These are phyloP conservation scores for Eurois occulta DNA, from an alignment of 2,888 invertebrate species.

Conservation along the genomic window DNA sequence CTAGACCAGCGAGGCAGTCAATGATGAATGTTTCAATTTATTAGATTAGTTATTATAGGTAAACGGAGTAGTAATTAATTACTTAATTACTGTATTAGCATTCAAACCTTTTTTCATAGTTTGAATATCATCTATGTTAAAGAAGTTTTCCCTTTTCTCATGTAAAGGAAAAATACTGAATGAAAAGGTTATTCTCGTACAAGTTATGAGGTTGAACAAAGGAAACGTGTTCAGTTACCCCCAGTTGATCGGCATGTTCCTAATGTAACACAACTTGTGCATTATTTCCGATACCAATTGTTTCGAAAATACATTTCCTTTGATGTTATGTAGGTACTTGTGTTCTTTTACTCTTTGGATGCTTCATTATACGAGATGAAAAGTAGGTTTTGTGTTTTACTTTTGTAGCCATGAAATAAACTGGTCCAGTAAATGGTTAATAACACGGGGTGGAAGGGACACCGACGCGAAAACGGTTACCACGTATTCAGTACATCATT, in stretches of 20 bases:
- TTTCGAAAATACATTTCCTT: constrained; percentile 42
- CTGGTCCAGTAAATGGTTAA: not conserved
- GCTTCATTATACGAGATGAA: not conserved
- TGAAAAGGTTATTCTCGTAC: constrained; percentile 17
- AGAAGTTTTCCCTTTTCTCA: not conserved
- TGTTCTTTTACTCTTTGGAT: not conserved
- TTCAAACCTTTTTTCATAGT: not conserved
- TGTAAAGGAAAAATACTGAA: constrained; percentile 21
- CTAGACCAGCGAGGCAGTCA: not conserved
- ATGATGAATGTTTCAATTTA: not conserved
- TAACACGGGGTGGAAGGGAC: no score
- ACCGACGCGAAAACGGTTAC: no score
- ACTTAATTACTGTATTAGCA: not conserved
- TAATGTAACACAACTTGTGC: constrained; percentile 50
- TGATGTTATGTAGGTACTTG: constrained; percentile 26
- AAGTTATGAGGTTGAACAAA: constrained; percentile 25
- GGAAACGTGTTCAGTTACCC: constrained; percentile 25
- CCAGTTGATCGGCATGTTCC: constrained; percentile 30
- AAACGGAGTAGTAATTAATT: not conserved
- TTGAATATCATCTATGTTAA: not conserved
- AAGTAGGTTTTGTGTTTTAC: constrained; percentile 2
- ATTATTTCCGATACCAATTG: constrained; percentile 49
- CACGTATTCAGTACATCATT: no score
- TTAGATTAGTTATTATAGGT: not conserved
- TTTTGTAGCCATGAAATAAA: not conserved